Evolutionary conservation across 2,888 invertebrate species (phyloP).

Genomic region (Tribolium freemani): DNA sequence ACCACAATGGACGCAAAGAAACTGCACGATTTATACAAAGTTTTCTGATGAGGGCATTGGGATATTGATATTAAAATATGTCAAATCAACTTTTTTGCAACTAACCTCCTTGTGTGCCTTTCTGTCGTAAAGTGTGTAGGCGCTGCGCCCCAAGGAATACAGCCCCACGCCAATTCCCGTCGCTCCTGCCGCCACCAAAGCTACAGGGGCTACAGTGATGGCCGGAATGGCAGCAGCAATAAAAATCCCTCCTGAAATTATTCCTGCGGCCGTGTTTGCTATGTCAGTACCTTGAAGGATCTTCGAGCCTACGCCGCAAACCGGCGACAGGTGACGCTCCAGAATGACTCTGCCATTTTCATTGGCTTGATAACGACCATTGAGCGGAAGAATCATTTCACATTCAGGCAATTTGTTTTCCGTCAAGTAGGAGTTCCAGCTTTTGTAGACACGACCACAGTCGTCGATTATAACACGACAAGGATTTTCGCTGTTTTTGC

Average conservation of each 20-base stretch:
- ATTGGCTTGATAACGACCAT: conserved; percentile 65
- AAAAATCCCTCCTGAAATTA: conserved; percentile 70
- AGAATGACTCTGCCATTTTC: conserved; percentile 57
- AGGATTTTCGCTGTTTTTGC: conserved; percentile 54
- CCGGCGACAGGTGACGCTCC: conserved; percentile 59
- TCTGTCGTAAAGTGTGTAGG: conserved; percentile 69
- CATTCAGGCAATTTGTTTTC: conserved; percentile 72
- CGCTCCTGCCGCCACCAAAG: conserved; percentile 65
- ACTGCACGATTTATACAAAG: no score
- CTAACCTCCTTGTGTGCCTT: conserved; percentile 70
- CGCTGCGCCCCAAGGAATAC: conserved; percentile 71
- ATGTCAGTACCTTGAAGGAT: conserved; percentile 58
- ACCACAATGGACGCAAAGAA: no score
- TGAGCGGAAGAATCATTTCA: conserved; percentile 71
- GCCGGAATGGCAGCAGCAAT: conserved; percentile 71
- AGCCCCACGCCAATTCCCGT: conserved; percentile 63
- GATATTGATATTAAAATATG: not conserved
- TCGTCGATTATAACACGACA: conserved; percentile 64
- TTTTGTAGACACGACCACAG: conserved; percentile 70
- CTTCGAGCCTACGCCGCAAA: conserved; percentile 57
- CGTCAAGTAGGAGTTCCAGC: conserved; percentile 71
- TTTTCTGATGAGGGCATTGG: not conserved
- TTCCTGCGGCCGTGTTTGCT: conserved; percentile 56
- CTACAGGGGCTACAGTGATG: conserved; percentile 69
- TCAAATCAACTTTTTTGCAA: not conserved